These are phyloP conservation scores for Plemyria rubiginata DNA, from an alignment of 2,888 invertebrate species.

Conservation along the genomic window DNA sequence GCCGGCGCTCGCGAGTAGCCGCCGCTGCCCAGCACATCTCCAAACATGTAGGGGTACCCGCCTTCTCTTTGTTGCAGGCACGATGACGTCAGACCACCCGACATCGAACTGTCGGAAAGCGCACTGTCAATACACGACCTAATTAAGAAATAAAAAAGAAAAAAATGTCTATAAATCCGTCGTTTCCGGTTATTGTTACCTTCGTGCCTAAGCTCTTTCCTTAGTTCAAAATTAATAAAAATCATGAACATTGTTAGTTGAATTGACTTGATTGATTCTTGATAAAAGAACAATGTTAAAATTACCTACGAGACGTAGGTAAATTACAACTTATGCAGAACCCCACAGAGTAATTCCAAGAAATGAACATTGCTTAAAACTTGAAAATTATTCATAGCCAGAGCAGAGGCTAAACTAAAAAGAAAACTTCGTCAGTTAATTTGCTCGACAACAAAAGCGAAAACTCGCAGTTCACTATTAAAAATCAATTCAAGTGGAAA, in stretches of 20 bases:
- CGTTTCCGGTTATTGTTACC: neutral
- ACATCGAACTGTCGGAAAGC: constrained; percentile 90
- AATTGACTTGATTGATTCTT: no score
- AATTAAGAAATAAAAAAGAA: constrained; percentile 9
- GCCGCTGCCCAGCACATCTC: constrained; percentile 92
- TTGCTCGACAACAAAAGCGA: constrained; percentile 72
- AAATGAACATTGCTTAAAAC: constrained; percentile 44
- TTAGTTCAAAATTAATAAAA: no score
- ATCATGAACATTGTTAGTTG: no score
- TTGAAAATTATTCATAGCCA: constrained; percentile 42
- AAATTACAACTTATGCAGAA: constrained; percentile 6
- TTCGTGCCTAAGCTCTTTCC: no score
- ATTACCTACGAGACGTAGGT: neutral
- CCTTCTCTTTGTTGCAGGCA: constrained; percentile 93
- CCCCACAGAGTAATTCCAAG: constrained; percentile 29
- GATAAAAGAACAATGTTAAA: no score
- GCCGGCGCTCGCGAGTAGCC: constrained; percentile 89
- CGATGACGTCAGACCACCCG: constrained; percentile 92
- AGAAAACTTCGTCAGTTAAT: constrained; percentile 71
- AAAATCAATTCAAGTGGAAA: constrained; percentile 82
- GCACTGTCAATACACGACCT: constrained; percentile 29
- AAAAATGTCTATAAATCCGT: neutral
- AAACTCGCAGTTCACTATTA: constrained; percentile 79
- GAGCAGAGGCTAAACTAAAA: constrained; percentile 47
- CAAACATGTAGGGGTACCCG: constrained; percentile 96